phyloP scores from a whole-genome alignment of 1,140 invertebrate species.

The Camponotus pennsylvanicus region DNA sequence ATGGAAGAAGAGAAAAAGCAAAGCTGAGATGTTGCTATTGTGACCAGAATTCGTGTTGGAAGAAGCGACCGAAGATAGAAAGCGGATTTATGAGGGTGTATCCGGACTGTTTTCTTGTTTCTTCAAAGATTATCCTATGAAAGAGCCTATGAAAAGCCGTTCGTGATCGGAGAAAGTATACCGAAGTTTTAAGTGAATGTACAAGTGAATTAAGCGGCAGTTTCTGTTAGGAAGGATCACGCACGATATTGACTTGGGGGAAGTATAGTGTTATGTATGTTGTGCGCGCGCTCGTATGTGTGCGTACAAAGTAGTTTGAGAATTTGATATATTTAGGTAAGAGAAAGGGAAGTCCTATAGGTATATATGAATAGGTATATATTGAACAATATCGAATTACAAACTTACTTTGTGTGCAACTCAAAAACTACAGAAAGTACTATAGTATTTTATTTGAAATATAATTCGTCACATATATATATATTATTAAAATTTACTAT shows the following conservation, averaged over 20 bases:
- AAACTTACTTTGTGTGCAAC: too few relatives aligned
- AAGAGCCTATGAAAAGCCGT: background rate
- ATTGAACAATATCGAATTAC: background rate
- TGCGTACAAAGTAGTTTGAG: background rate
- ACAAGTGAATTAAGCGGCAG: conserved; percentile 8
- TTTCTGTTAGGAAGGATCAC: background rate
- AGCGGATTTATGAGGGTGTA: conserved; percentile 37
- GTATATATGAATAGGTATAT: too few relatives aligned
- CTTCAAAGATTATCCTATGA: conserved; percentile 39
- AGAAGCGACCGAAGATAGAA: conserved; percentile 16
- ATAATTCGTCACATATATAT: too few relatives aligned
- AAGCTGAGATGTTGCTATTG: conserved; percentile 21
- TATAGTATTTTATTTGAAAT: too few relatives aligned
- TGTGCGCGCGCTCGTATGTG: too few relatives aligned
- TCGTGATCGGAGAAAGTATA: conserved; percentile 17
- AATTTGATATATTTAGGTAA: background rate
- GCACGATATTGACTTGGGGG: background rate
- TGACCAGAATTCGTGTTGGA: conserved; percentile 21
- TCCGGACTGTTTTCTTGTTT: conserved; percentile 25
- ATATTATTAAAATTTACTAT: too few relatives aligned
- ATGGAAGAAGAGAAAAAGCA: background rate
- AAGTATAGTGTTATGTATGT: background rate
- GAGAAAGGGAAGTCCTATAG: background rate
- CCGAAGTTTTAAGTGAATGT: background rate
- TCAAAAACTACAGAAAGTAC: too few relatives aligned